Percentiles rank a stretch among this genome's conserved stretches.
phyloP scores from a whole-genome alignment of 2,113 vertebrate genomes.

The Phrynosoma platyrhinos region DNA sequence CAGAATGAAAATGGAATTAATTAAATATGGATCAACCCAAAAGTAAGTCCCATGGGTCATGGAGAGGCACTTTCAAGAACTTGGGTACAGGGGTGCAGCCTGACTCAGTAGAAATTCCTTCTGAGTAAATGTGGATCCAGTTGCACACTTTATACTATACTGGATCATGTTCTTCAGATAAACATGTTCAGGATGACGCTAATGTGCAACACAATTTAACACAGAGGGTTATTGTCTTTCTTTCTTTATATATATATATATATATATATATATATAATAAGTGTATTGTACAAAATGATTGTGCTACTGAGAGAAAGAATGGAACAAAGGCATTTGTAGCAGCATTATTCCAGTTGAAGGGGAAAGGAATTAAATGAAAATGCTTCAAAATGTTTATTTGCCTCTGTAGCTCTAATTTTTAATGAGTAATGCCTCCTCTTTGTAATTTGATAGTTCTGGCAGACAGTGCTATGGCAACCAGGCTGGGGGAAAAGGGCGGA shows the following conservation, averaged over 20 bases:
- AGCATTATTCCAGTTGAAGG: neutral
- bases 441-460: constrained; percentile 76
- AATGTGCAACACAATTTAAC: neutral
- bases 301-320: neutral
- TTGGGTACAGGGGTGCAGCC: neutral
- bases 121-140: neutral
- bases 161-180: neutral
- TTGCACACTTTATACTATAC: neutral
- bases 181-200: neutral
- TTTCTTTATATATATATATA: too few relatives aligned
- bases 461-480: constrained; percentile 80
- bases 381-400: constrained; percentile 58
- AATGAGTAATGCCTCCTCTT: constrained; percentile 74
- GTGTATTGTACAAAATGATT: too few relatives aligned
- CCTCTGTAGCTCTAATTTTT: constrained; percentile 38
- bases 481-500: constrained; percentile 68
- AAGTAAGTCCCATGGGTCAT: neutral
- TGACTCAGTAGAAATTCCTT: neutral
- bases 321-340: fast-evolving
- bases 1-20: too few relatives aligned
- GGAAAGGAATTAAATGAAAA: constrained; percentile 40
- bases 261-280: too few relatives aligned
- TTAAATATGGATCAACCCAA: neutral
- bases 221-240: neutral
- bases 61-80: neutral